Percentiles rank a stretch among this genome's conserved stretches.
These are phyloP conservation scores for Drosophila kohkoa DNA, from an alignment of 1,140 invertebrate species.

Conservation along the genomic window DNA sequence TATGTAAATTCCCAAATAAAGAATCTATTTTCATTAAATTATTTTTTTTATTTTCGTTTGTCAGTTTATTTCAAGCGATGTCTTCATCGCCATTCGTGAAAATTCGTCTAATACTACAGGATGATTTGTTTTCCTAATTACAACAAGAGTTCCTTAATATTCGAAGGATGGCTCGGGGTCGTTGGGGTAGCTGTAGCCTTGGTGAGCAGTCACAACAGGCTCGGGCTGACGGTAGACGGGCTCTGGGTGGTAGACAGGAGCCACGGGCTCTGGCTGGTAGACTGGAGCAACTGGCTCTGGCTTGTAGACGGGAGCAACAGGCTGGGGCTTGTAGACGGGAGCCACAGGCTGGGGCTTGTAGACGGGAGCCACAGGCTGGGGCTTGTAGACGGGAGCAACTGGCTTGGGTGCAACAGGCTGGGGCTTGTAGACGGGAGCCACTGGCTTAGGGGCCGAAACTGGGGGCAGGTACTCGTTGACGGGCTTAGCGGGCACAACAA, in stretches of 20 bases:
- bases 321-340: slow-evolving; percentile 22
- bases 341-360: slow-evolving; percentile 28
- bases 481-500: slow-evolving; percentile 16
- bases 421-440: slow-evolving; percentile 22
- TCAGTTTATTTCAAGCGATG: slow-evolving; percentile 44
- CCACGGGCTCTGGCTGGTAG: slow-evolving; percentile 22
- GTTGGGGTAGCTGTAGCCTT: slow-evolving; percentile 80
- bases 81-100: slow-evolving; percentile 48
- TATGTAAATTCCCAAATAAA: too few species aligned
- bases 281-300: slow-evolving; percentile 16
- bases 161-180: slow-evolving; percentile 77
- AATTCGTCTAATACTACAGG: slow-evolving; percentile 74
- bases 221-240: slow-evolving; percentile 25
- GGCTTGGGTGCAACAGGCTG: slow-evolving; percentile 25
- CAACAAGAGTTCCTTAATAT: slow-evolving; percentile 58
- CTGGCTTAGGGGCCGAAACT: slow-evolving; percentile 16
- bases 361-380: slow-evolving; percentile 15
- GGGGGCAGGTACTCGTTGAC: slow-evolving; percentile 34
- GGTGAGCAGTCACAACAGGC: slow-evolving; percentile 23
- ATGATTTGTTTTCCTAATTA: slow-evolving; percentile 55
- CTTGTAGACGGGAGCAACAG: slow-evolving; percentile 17
- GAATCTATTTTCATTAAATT: too few species aligned
- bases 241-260: slow-evolving; percentile 14
- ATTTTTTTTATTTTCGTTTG: slow-evolving; percentile 50
- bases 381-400: slow-evolving; percentile 47